Percentiles rank a stretch among this genome's conserved stretches.
Conservation (phyloP, 2,797 vertebrate genomes). For the Pangasius djambal region DNA sequence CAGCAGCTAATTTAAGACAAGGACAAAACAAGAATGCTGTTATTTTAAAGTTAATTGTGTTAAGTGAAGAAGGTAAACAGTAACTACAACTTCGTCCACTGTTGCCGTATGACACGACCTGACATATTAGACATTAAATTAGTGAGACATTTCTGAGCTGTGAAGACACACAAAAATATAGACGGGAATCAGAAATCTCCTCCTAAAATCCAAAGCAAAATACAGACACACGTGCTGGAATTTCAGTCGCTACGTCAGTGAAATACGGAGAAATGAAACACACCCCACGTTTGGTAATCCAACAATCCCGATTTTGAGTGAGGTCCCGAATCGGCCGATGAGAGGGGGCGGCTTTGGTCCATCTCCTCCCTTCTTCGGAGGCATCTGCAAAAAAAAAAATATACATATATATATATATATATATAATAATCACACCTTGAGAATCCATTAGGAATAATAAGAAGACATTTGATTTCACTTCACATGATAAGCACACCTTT, state of each 20-base stretch:
- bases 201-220: background rate
- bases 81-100: background rate
- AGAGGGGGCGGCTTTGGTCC: constrained; percentile 86
- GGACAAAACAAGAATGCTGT: background rate
- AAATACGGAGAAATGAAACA: constrained; percentile 56
- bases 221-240: background rate
- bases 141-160: background rate
- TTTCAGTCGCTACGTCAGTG: background rate
- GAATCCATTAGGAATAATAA: background rate
- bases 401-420: too few relatives aligned
- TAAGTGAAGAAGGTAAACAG: background rate
- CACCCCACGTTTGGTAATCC: constrained; percentile 98
- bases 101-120: background rate
- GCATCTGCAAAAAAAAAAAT: constrained; percentile 84
- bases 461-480: background rate
- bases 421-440: background rate
- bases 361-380: constrained; percentile 92
- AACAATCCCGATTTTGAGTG: constrained; percentile 96
- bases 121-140: background rate
- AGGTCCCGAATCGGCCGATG: constrained; percentile 95
- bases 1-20: background rate
- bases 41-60: too few relatives aligned
- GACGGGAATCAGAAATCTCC: background rate
- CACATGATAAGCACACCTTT: constrained; percentile 50
- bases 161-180: background rate